phyloP scores from a whole-genome alignment of 2,113 vertebrate genomes.

The Brachionichthys hirsutus region DNA sequence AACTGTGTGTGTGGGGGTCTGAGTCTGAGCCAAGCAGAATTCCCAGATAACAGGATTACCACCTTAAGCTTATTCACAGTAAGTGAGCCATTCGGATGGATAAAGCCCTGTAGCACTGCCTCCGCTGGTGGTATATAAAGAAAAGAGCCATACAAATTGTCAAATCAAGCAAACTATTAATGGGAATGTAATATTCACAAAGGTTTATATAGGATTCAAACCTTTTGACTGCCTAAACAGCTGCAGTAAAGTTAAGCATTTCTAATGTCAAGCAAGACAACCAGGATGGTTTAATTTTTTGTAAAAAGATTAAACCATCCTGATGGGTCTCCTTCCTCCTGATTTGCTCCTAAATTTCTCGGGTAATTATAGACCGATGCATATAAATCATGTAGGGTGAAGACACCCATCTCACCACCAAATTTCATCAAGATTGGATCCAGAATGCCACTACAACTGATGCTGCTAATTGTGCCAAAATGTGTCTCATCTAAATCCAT shows the following conservation, averaged over 20 bases:
- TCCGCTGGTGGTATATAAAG: slow-evolving; percentile 60
- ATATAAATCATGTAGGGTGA: too few species aligned
- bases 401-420: too few species aligned
- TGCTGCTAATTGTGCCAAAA: too few species aligned
- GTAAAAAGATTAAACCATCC: too few species aligned
- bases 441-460: too few species aligned
- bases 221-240: slow-evolving; percentile 28
- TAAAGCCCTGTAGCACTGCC: slow-evolving; percentile 64
- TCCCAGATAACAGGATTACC: slow-evolving; percentile 75
- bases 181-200: slow-evolving; percentile 17
- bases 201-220: slow-evolving; percentile 44
- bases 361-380: too few species aligned
- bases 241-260: slow-evolving; percentile 27
- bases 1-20: slow-evolving; percentile 37
- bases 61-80: slow-evolving; percentile 72
- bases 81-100: slow-evolving; percentile 73
- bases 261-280: slow-evolving; percentile 20
- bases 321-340: background rate
- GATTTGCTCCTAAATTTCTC: too few species aligned
- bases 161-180: slow-evolving; percentile 41
- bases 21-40: slow-evolving; percentile 63
- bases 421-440: too few species aligned
- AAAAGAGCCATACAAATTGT: slow-evolving; percentile 59
- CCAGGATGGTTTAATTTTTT: slow-evolving; percentile 12
- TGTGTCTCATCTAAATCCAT: background rate